Evolutionary conservation across 2,113 vertebrate genomes (phyloP).

Genomic region (Danio rerio): GRCz12tu NC_133181.1:45625501-45626000

Average conservation of each 20-base stretch:
- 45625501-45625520: slow-evolving; percentile 21
- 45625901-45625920: slow-evolving; percentile 56
- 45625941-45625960: not conserved
- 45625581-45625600: slow-evolving; percentile 51
- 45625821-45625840: no score
- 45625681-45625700: not conserved
- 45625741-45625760: not conserved
- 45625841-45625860: slow-evolving; percentile 60
- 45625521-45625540: slow-evolving; percentile 28
- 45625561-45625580: slow-evolving; percentile 57
- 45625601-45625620: slow-evolving; percentile 25
- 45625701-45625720: not conserved
- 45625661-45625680: not conserved
- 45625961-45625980: no score
- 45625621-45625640: not conserved
- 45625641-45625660: not conserved
- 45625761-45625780: not conserved
- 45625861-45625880: slow-evolving; percentile 67
- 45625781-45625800: not conserved
- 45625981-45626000: no score
- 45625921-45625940: not conserved
- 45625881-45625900: slow-evolving; percentile 57
- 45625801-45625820: no score
- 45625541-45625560: slow-evolving; percentile 50
- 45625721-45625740: not conserved